phyloP scores from a whole-genome alignment of 2,113 vertebrate species.

The Addax nasomaculatus region DNA sequence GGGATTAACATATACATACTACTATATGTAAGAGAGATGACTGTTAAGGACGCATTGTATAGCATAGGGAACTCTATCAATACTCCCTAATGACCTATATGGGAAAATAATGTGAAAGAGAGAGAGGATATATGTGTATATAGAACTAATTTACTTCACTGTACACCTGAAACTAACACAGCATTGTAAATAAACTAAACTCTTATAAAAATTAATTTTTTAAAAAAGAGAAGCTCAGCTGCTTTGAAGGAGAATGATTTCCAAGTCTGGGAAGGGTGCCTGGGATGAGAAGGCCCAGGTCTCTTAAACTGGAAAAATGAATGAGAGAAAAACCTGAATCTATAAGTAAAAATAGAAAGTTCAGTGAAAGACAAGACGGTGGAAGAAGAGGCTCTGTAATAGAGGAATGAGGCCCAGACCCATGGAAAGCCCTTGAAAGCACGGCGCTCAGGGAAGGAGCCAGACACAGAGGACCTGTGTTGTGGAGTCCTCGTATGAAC shows the following conservation, averaged over 20 bases:
- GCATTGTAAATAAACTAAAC: not conserved
- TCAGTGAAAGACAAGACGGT: not conserved
- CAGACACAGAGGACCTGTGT: not conserved
- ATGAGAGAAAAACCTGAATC: not conserved
- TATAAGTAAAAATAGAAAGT: not conserved
- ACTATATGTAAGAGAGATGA: not conserved
- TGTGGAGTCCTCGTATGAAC: fast-evolving
- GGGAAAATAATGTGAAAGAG: not conserved
- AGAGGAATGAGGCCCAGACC: not conserved
- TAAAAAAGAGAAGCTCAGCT: not conserved
- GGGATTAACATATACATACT: not conserved
- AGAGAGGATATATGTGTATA: not conserved
- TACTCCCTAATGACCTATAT: not conserved
- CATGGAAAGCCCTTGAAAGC: not conserved
- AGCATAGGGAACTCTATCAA: not conserved
- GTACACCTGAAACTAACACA: too few relatives aligned
- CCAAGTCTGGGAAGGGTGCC: too few relatives aligned
- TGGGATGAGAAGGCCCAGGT: not conserved
- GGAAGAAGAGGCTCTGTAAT: not conserved
- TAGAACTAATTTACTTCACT: not conserved
- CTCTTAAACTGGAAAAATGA: not conserved
- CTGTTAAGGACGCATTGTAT: fast-evolving
- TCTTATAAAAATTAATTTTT: not conserved
- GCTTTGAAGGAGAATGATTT: fast-evolving
- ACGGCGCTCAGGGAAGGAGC: fast-evolving